Percentiles rank a stretch among this genome's conserved stretches.
Evolutionary conservation across 2,113 vertebrate genomes (phyloP).

Genomic region (Rhinolophus ferrumequinum): DNA sequence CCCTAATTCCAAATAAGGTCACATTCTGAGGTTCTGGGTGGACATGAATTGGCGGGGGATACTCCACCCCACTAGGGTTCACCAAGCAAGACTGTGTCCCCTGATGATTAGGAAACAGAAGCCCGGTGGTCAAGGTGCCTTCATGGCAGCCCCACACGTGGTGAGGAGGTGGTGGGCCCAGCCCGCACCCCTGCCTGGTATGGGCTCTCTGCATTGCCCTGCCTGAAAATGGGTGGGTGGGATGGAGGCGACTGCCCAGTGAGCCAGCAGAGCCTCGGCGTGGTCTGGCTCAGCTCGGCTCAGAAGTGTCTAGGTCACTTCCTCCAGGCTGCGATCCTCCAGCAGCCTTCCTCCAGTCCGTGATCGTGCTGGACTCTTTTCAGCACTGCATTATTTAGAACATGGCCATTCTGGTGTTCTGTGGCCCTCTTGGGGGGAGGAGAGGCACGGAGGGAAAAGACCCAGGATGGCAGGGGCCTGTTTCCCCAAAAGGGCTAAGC

Average conservation of each 20-base stretch:
- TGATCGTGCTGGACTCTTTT: not conserved
- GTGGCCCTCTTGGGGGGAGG: not conserved
- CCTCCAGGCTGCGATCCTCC: not conserved
- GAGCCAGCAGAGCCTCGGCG: not conserved
- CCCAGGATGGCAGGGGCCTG: fast-evolving
- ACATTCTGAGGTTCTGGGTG: not conserved
- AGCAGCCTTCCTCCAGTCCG: not conserved
- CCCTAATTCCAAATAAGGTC: not conserved
- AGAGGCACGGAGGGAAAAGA: not conserved
- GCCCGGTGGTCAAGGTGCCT: not conserved
- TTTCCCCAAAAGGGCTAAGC: not conserved
- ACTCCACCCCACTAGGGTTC: not conserved
- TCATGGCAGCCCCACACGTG: fast-evolving
- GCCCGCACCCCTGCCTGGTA: fast-evolving
- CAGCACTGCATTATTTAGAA: constrained; percentile 6
- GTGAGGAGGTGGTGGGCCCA: fast-evolving
- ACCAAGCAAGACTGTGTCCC: not conserved
- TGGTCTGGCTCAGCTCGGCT: not conserved
- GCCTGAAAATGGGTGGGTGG: not conserved
- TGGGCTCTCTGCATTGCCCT: not conserved
- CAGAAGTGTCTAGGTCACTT: not conserved
- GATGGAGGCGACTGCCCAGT: fast-evolving
- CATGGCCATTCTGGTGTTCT: not conserved
- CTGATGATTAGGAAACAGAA: not conserved
- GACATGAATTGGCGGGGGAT: not conserved